phyloP scores from a whole-genome alignment of 2,888 invertebrate species.

The Hyalella azteca region DNA sequence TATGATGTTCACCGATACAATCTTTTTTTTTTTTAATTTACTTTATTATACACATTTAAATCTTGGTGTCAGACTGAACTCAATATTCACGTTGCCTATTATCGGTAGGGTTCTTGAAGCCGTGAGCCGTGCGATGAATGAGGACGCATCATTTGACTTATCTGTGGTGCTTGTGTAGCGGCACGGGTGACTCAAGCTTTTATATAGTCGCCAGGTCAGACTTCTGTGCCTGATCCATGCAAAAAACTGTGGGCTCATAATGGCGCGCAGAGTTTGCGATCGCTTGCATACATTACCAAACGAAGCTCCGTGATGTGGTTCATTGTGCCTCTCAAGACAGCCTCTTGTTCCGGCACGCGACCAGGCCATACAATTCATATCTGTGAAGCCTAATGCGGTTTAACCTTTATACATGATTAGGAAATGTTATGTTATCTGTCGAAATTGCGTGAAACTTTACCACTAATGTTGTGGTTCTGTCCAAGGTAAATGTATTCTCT shows the following conservation, averaged over 20 bases:
- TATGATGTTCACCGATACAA: too few relatives aligned
- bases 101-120: too few relatives aligned
- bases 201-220: background rate
- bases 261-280: background rate
- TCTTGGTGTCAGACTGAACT: too few relatives aligned
- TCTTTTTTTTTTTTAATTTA: too few relatives aligned
- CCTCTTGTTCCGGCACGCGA: conserved; percentile 31
- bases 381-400: background rate
- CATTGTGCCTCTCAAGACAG: background rate
- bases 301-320: background rate
- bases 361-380: background rate
- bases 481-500: too few relatives aligned
- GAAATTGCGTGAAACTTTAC: too few relatives aligned
- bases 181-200: background rate
- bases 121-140: background rate
- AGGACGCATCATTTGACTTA: background rate
- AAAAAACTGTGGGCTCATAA: background rate
- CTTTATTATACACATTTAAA: too few relatives aligned
- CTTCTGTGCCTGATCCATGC: conserved; percentile 12
- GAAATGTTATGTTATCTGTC: too few relatives aligned
- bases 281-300: conserved; percentile 23
- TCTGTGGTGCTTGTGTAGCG: background rate
- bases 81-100: too few relatives aligned
- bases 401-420: background rate
- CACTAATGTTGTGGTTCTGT: too few relatives aligned